phyloP scores from a whole-genome alignment of 2,888 invertebrate species.

The Phyllotreta striolata region DNA sequence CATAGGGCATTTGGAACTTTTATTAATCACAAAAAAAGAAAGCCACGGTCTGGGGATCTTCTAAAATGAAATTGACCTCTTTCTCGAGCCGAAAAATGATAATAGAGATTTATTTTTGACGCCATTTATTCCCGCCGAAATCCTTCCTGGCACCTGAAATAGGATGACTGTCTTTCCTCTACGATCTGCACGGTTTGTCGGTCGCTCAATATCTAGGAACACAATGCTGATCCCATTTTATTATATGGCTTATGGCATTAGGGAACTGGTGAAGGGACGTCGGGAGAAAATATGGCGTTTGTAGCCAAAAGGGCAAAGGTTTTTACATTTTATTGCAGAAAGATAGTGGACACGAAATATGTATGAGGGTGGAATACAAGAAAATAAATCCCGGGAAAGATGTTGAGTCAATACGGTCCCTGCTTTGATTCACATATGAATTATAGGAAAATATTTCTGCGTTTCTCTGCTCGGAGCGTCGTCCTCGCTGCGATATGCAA shows the following conservation, averaged over 20 bases:
- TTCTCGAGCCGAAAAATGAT: conserved; percentile 21
- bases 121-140: conserved; percentile 21
- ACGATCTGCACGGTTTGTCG: conserved; percentile 23
- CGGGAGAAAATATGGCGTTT: conserved; percentile 25
- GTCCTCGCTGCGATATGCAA: conserved; percentile 7
- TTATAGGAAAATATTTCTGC: conserved; percentile 13
- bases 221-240: conserved; percentile 34
- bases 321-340: conserved; percentile 29
- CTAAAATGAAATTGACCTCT: conserved; percentile 15
- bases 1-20: no score
- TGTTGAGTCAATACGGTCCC: conserved; percentile 12
- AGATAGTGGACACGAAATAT: conserved; percentile 32
- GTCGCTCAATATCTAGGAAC: conserved; percentile 33
- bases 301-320: conserved; percentile 27
- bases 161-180: conserved; percentile 29
- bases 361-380: conserved; percentile 27
- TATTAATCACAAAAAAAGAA: no score
- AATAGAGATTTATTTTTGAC: conserved; percentile 31
- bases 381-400: conserved; percentile 20
- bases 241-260: conserved; percentile 32
- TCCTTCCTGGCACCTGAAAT: conserved; percentile 30
- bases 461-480: not conserved
- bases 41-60: not conserved
- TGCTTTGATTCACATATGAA: conserved; percentile 17
- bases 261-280: conserved; percentile 29